Evolutionary conservation across 2,113 vertebrate species (phyloP), one percentile per base, ranked within the genome.

Genomic region (Megalops atlanticus): DNA sequence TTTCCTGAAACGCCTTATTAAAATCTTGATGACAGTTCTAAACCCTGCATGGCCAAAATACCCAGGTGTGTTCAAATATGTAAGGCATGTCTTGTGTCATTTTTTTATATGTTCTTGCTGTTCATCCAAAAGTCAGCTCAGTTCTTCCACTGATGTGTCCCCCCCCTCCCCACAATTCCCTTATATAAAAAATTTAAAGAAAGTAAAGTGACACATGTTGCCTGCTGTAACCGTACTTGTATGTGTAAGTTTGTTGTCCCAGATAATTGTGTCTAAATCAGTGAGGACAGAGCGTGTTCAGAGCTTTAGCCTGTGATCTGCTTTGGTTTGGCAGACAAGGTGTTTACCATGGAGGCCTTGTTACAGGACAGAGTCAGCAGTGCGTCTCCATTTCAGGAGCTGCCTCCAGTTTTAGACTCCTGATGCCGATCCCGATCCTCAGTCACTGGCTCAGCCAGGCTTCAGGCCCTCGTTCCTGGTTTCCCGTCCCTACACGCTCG

Each of bases 401-500:
- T 24, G 75, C 31, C 35, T 72, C 68, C 47, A 24, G 54, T 38
- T 82, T 74, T 52, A 72, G 27, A 1, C 24, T n/a, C n/a, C 24
- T 24, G 24, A 72, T 72, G 45, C 36, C 24, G 70, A 74, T 58
- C 39, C 76, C 14, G 43, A 35, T 31, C 43, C 75, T 82, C 11
- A 3, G n/a, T 45, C 41, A n/a, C 69, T 69, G 43, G 27, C 58
- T 40, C 45, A 41, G 64, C 43, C 68, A 77, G 75, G 49, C 49
- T 72, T 36, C 43, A 74, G 41, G 49, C 24, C 41, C 58, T 8
- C 80, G 24, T 77, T n/a, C 80, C 71, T 36, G 39, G 41, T 77
- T 81, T 77, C 74, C 74, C 74, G 35, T 77, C 58, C 21, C 38
- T 49, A 81, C 80, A 77, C 49, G 74, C 74, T 81, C 74, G 77